These are phyloP conservation scores for Drosophila seclusa DNA, from an alignment of 2,888 invertebrate species.

Conservation along the genomic window DNA sequence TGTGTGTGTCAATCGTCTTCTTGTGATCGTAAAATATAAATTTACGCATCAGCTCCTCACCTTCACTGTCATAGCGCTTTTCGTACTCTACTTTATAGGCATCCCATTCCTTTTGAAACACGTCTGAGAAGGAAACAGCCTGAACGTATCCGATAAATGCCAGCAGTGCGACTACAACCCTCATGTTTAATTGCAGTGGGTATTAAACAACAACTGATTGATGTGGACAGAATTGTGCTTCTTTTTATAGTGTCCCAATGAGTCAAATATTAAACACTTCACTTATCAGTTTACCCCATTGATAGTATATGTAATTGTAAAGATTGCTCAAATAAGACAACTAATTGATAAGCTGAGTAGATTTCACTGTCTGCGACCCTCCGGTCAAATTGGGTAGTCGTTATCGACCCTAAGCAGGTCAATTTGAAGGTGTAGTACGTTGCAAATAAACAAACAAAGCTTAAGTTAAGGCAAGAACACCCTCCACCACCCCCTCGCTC, in stretches of 20 bases:
- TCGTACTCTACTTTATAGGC: slow-evolving; percentile 86
- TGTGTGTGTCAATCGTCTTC: slow-evolving; percentile 92
- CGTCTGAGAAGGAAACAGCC: slow-evolving; percentile 7
- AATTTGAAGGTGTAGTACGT: not conserved
- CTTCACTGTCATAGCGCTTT: slow-evolving; percentile 88
- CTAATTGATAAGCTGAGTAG: not conserved
- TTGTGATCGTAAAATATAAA: slow-evolving; percentile 95
- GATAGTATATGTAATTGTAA: not conserved
- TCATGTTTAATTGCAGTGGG: slow-evolving; percentile 13
- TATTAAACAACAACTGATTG: slow-evolving; percentile 6
- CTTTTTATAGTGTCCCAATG: slow-evolving; percentile 18
- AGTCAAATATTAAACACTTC: not conserved
- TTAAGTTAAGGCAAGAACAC: not conserved
- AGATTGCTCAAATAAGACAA: slow-evolving; percentile 3
- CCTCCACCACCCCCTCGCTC: not conserved
- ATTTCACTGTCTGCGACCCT: not conserved
- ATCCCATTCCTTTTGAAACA: slow-evolving; percentile 33
- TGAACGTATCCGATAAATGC: slow-evolving; percentile 8
- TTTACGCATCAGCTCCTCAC: slow-evolving; percentile 92
- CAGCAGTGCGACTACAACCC: slow-evolving; percentile 4
- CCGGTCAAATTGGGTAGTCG: not conserved
- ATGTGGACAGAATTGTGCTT: not conserved
- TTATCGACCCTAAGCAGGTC: not conserved
- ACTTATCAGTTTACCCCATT: not conserved
- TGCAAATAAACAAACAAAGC: slow-evolving; percentile 22